phyloP scores from a whole-genome alignment of 2,797 vertebrate genomes.

The Staurois parvus region DNA sequence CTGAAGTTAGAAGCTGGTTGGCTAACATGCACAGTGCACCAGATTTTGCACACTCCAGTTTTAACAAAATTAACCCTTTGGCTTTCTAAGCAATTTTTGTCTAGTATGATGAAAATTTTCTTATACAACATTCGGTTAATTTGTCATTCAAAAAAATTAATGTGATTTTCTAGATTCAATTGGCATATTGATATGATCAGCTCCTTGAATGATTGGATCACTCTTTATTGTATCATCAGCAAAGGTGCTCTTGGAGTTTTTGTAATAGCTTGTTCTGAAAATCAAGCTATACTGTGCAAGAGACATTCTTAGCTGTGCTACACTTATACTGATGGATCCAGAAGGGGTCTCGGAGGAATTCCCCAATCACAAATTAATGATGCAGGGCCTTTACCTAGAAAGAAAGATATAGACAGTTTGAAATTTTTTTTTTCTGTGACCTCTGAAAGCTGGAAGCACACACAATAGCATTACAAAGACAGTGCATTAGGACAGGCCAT shows the following conservation, averaged over 20 bases:
- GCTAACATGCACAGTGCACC: too few relatives aligned
- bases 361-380: neutral
- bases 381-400: neutral
- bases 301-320: neutral
- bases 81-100: too few relatives aligned
- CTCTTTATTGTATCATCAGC: too few relatives aligned
- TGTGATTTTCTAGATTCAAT: too few relatives aligned
- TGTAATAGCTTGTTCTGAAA: neutral
- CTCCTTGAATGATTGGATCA: too few relatives aligned
- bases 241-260: neutral
- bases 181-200: too few relatives aligned
- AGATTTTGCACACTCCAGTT: too few relatives aligned
- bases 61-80: too few relatives aligned
- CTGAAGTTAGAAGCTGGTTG: too few relatives aligned
- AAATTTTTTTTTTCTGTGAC: constrained; percentile 2
- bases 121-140: too few relatives aligned
- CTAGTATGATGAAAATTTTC: too few relatives aligned
- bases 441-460: constrained; percentile 2
- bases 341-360: neutral
- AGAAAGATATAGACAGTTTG: neutral
- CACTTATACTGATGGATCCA: neutral
- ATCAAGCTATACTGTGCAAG: neutral
- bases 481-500: constrained; percentile 26
- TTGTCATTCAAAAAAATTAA: too few relatives aligned
- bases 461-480: constrained; percentile 23